A percentile compares a stretch with the other conserved stretches of the same genome.
Evolutionary conservation across 2,888 invertebrate species (phyloP).

Genomic region (Cephus sareptanus): DNA sequence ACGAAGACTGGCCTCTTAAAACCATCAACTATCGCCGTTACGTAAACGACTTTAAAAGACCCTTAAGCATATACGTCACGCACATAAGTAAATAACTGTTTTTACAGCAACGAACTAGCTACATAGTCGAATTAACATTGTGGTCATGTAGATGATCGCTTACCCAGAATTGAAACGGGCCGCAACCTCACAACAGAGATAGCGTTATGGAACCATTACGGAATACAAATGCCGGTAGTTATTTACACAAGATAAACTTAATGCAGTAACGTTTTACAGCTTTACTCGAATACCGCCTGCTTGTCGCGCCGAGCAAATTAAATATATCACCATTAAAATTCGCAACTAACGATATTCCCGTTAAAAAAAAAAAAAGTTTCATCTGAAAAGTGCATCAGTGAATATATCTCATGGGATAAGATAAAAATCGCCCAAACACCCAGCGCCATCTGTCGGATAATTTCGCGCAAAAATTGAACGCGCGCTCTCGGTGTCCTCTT

Average conservation of each 20-base stretch:
- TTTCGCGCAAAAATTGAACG: too few relatives aligned
- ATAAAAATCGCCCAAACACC: not conserved
- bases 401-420: not conserved
- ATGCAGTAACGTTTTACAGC: not conserved
- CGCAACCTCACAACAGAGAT: not conserved
- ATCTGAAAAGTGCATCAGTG: not conserved
- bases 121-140: constrained; percentile 43
- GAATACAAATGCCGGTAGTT: not conserved
- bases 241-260: not conserved
- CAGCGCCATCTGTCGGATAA: too few relatives aligned
- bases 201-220: not conserved
- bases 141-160: constrained; percentile 37
- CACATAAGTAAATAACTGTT: constrained; percentile 34
- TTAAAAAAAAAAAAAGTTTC: not conserved
- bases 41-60: not conserved
- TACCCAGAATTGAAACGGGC: not conserved
- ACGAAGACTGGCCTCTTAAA: not conserved
- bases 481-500: not conserved
- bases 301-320: not conserved
- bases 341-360: not conserved
- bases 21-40: not conserved
- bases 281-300: not conserved
- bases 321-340: not conserved
- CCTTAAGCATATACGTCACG: not conserved
- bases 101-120: constrained; percentile 43